Percentiles rank a stretch among this genome's conserved stretches.
These are phyloP conservation scores for Chlorospingus semifuscus DNA, from an alignment of 2,797 vertebrate genomes.

Conservation along the genomic window DNA sequence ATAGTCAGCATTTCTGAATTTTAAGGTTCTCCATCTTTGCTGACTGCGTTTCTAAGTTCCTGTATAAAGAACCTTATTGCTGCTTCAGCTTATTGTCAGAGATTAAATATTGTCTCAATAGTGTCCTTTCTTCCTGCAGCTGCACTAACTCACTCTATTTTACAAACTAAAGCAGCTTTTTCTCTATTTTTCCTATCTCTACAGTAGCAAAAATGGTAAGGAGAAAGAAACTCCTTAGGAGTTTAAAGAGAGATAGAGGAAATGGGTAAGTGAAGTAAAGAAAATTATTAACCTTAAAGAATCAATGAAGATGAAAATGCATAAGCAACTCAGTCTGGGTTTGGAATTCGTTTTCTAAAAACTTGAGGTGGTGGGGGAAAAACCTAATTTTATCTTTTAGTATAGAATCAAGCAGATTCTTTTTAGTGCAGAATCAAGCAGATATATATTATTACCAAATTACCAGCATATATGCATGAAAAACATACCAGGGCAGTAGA, in stretches of 20 bases:
- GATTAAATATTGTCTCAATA: background rate
- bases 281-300: background rate
- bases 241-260: background rate
- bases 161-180: background rate
- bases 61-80: background rate
- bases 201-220: background rate
- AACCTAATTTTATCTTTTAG: background rate
- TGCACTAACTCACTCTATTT: background rate
- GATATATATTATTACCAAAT: background rate
- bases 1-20: background rate
- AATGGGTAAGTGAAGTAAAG: background rate
- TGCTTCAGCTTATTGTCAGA: background rate
- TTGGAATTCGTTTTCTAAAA: background rate
- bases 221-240: background rate
- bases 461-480: background rate
- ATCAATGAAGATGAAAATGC: background rate
- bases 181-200: background rate
- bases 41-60: background rate
- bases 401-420: background rate
- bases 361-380: background rate
- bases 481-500: background rate
- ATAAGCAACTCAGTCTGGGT: background rate
- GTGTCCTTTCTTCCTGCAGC: background rate
- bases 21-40: background rate
- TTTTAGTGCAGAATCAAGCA: background rate